These are phyloP conservation scores for Oscheius sp. DNA, from an alignment of 2,888 invertebrate genomes.

Conservation along the genomic window DNA sequence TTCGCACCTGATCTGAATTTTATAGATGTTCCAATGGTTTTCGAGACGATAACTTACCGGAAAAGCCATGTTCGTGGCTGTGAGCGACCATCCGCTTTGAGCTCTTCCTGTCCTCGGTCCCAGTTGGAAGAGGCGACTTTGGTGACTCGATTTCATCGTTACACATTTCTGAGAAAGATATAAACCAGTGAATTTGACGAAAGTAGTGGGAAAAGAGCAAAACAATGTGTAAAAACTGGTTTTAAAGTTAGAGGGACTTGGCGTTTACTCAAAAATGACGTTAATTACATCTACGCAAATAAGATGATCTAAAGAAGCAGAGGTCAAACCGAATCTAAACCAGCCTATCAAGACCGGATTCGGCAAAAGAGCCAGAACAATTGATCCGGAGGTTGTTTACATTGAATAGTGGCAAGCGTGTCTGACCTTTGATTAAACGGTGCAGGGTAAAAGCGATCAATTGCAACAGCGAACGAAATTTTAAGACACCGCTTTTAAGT, in stretches of 20 bases:
- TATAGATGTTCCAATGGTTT: neutral
- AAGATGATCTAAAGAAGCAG: no score
- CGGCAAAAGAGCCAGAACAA: neutral
- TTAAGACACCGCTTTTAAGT: no score
- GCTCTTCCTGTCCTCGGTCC: slow-evolving; percentile 22
- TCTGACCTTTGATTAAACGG: no score
- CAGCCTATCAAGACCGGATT: neutral
- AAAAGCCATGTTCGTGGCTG: slow-evolving; percentile 54
- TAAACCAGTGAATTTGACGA: neutral
- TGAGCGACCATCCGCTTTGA: slow-evolving; percentile 56
- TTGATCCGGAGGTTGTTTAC: neutral
- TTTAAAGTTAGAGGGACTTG: no score
- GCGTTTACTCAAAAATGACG: no score
- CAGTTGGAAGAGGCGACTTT: slow-evolving; percentile 7
- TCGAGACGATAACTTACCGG: slow-evolving; percentile 36
- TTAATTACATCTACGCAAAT: no score
- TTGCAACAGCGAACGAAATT: no score
- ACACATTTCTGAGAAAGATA: slow-evolving; percentile 13
- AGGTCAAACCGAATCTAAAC: neutral
- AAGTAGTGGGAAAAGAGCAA: neutral
- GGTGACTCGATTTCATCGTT: slow-evolving; percentile 17
- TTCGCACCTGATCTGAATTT: slow-evolving; percentile 69
- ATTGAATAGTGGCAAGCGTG: neutral
- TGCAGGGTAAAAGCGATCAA: no score
- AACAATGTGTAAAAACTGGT: no score